Percentiles rank a stretch among this genome's conserved stretches.
Evolutionary conservation across 2,797 vertebrate genomes (phyloP).

Genomic region (Eulemur coronatus): DNA sequence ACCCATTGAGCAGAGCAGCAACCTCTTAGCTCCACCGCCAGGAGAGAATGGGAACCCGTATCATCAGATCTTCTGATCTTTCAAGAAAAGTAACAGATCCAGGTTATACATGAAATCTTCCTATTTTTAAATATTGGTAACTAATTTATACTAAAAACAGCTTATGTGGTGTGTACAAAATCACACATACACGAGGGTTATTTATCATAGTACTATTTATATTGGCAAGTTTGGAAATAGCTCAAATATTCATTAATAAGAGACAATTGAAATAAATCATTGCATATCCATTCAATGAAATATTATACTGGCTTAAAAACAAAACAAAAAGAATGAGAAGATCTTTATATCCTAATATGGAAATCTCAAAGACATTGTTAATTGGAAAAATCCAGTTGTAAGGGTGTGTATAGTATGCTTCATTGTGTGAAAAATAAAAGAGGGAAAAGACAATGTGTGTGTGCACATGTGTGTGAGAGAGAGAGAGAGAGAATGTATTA

Average conservation of each 20-base stretch:
- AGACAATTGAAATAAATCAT: neutral
- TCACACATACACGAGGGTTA: neutral
- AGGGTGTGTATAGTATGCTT: neutral
- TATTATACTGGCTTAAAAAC: neutral
- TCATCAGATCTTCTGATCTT: neutral
- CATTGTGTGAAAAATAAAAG: neutral
- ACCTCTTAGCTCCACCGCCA: neutral
- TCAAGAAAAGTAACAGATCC: neutral
- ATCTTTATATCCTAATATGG: neutral
- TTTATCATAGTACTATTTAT: neutral
- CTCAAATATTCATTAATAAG: neutral
- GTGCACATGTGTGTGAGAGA: neutral
- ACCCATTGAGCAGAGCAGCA: neutral
- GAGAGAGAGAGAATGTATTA: neutral
- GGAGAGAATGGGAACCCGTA: neutral
- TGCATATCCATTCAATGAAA: neutral
- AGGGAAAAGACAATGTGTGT: neutral
- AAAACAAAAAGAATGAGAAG: neutral
- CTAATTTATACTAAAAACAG: neutral
- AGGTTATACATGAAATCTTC: neutral
- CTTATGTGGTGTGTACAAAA: neutral
- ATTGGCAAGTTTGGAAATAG: neutral
- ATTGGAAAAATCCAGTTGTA: neutral
- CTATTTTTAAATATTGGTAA: neutral
- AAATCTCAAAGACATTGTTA: slow-evolving; percentile 7